Conservation (phyloP, 2,888 invertebrate species). For the Subacronicta megacephala region DNA sequence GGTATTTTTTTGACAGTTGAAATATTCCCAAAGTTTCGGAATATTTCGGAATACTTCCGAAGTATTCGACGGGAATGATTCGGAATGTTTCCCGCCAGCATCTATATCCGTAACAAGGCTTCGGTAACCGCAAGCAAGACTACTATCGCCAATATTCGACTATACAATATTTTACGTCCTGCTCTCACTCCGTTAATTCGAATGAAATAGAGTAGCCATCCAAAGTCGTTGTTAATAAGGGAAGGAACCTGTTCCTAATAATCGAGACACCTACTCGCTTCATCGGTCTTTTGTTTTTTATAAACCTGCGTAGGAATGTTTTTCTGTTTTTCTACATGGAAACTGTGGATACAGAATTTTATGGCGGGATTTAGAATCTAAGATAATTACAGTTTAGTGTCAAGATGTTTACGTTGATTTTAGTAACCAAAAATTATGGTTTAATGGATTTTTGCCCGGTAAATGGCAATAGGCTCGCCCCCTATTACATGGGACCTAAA, state of each 20-base stretch:
- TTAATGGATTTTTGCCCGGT: no score
- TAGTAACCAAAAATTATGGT: no score
- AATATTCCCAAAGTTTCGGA: no score
- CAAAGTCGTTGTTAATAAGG: constrained; percentile 60
- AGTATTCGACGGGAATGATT: no score
- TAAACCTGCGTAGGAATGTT: constrained; percentile 56
- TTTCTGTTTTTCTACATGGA: constrained; percentile 31
- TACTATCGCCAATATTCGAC: constrained; percentile 51
- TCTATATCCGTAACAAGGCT: constrained; percentile 75
- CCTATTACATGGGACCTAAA: no score
- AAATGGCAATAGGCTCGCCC: no score
- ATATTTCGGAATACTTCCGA: no score
- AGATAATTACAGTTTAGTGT: background rate
- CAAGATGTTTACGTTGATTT: constrained; percentile 1
- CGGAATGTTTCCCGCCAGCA: no score
- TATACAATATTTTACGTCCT: constrained; percentile 44
- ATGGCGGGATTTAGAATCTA: no score
- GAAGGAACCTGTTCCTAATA: constrained; percentile 72
- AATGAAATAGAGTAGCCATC: constrained; percentile 59
- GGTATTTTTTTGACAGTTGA: no score
- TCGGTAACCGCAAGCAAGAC: constrained; percentile 76
- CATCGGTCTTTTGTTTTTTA: constrained; percentile 69
- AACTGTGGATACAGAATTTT: constrained; percentile 6
- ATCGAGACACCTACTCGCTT: constrained; percentile 52
- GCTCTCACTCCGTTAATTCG: constrained; percentile 44